phyloP scores from a whole-genome alignment of 2,888 invertebrate genomes.

The Eurois occulta region DNA sequence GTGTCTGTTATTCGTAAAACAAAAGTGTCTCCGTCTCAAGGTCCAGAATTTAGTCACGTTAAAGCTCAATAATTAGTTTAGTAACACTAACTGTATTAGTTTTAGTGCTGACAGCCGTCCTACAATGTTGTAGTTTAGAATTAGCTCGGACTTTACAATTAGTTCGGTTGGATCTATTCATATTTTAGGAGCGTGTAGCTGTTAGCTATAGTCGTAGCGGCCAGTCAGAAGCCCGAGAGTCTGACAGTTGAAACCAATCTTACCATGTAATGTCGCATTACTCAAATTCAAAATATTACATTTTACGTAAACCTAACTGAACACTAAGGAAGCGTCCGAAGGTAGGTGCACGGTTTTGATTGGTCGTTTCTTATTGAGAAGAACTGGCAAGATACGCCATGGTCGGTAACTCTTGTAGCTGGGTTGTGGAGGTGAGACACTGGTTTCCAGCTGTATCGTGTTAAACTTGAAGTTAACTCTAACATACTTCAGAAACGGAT shows the following conservation, averaged over 20 bases:
- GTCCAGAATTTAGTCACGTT: constrained; percentile 56
- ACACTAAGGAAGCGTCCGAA: background rate
- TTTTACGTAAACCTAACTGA: background rate
- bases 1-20: constrained; percentile 13
- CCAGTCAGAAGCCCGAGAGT: background rate
- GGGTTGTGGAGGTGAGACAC: background rate
- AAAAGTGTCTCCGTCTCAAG: constrained; percentile 44
- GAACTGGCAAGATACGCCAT: background rate
- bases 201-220: background rate
- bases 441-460: background rate
- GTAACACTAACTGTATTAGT: constrained; percentile 61
- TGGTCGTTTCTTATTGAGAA: background rate
- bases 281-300: background rate
- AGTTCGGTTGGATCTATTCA: constrained; percentile 34
- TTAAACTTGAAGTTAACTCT: background rate
- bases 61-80: constrained; percentile 56
- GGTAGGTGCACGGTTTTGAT: background rate
- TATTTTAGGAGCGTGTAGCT: constrained; percentile 28
- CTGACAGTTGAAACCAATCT: background rate
- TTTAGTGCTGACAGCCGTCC: constrained; percentile 63
- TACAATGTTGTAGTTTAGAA: constrained; percentile 54
- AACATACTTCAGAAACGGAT: background rate
- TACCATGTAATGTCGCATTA: background rate
- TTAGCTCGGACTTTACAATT: constrained; percentile 50
- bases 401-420: too few relatives aligned